A percentile compares a stretch with the other conserved stretches of the same genome.
These are phyloP conservation scores for Drosophila lutescens DNA, from an alignment of 2,888 invertebrate genomes.

Conservation along the genomic window DNA sequence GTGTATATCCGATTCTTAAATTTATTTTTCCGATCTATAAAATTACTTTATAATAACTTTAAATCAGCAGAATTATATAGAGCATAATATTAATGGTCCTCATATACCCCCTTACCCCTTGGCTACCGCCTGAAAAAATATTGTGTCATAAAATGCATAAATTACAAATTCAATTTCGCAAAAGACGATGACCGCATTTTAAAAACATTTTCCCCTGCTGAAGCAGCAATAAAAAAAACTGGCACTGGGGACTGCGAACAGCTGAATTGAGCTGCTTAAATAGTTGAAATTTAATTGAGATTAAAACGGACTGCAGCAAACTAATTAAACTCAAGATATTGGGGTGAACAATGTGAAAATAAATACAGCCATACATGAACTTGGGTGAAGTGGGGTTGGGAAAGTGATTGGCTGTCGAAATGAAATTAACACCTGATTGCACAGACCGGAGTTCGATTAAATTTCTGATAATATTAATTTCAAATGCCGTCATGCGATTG, in stretches of 20 bases:
- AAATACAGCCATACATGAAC: background rate
- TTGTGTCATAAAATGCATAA: constrained; percentile 54
- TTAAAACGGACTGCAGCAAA: background rate
- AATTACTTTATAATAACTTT: no score
- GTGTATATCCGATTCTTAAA: no score
- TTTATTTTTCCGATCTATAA: no score
- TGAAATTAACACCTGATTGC: constrained; percentile 37
- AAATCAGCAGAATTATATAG: no score
- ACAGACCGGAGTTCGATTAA: constrained; percentile 9
- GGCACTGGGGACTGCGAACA: background rate
- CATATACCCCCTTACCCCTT: constrained; percentile 8
- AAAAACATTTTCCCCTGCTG: constrained; percentile 18
- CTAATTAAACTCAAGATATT: constrained; percentile 14
- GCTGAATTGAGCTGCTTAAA: constrained; percentile 2
- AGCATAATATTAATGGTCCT: no score
- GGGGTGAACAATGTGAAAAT: background rate
- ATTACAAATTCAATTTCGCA: constrained; percentile 61
- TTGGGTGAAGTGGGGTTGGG: background rate
- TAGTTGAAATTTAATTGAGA: background rate
- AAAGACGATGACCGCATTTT: constrained; percentile 39
- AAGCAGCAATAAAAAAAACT: background rate
- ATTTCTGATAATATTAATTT: constrained; percentile 10
- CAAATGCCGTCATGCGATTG: background rate
- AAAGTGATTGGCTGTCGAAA: constrained; percentile 36
- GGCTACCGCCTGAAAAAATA: constrained; percentile 23